A percentile compares a stretch with the other conserved stretches of the same genome.
phyloP scores from a whole-genome alignment of 2,888 invertebrate species.

The Rhodophaea formosa region DNA sequence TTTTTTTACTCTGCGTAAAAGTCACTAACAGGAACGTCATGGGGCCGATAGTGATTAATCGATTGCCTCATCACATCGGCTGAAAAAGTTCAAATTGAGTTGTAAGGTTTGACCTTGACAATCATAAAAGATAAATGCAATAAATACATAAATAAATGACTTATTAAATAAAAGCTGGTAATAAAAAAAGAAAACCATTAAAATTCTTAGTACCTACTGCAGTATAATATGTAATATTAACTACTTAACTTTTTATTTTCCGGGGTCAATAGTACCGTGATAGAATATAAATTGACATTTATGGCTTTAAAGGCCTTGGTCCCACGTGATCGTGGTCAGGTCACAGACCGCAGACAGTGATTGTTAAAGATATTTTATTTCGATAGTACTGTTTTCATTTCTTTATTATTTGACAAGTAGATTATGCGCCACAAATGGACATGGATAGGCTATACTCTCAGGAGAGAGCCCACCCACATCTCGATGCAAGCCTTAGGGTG shows the following conservation, averaged over 20 bases:
- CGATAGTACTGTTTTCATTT: neutral
- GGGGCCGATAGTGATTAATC: no score
- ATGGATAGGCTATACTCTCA: neutral
- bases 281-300: constrained; percentile 10
- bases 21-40: no score
- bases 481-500: neutral
- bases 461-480: neutral
- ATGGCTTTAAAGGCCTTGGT: constrained; percentile 6
- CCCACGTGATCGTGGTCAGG: neutral
- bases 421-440: neutral
- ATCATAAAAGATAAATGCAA: no score
- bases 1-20: no score
- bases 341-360: neutral
- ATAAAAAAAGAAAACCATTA: neutral
- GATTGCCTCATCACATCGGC: no score
- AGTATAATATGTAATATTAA: neutral
- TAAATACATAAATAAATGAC: no score
- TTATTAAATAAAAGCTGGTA: no score
- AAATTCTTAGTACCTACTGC: neutral
- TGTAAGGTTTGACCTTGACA: no score
- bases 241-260: neutral
- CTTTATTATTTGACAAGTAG: neutral
- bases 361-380: constrained; percentile 4
- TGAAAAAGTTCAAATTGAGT: no score
- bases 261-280: constrained; percentile 3